Evolutionary conservation across 2,797 vertebrate species (phyloP).

Genomic region (Amphiprion clarkii): DNA sequence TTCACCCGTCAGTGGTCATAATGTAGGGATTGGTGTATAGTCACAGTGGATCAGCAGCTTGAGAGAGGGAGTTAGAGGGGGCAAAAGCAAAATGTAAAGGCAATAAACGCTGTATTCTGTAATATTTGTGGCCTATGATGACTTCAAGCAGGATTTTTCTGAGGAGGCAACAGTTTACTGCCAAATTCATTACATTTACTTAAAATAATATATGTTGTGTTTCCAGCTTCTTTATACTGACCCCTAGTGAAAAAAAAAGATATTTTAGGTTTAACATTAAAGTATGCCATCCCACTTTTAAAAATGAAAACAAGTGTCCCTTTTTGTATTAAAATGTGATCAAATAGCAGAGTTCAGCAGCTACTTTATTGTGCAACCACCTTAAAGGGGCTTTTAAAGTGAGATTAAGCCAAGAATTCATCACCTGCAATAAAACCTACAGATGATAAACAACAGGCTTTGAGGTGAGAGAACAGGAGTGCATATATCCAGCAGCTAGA

Average conservation of each 20-base stretch:
- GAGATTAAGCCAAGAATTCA: background rate
- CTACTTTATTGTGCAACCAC: too few species aligned
- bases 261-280: background rate
- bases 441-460: background rate
- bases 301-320: too few species aligned
- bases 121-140: too few species aligned
- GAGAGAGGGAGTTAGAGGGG: too few species aligned
- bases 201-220: background rate
- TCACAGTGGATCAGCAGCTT: too few species aligned
- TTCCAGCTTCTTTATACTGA: background rate
- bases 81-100: too few species aligned
- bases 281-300: background rate
- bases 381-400: background rate
- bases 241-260: background rate
- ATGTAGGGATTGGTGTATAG: too few species aligned
- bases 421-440: conserved; percentile 10
- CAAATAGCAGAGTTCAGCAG: too few species aligned
- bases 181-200: background rate
- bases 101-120: too few species aligned
- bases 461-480: background rate
- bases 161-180: background rate
- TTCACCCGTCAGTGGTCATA: too few species aligned
- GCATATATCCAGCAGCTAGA: background rate
- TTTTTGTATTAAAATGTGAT: too few species aligned
- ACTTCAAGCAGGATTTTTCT: background rate